These are phyloP conservation scores for Periplaneta americana DNA, from an alignment of 1,140 invertebrate genomes.

Conservation along the genomic window DNA sequence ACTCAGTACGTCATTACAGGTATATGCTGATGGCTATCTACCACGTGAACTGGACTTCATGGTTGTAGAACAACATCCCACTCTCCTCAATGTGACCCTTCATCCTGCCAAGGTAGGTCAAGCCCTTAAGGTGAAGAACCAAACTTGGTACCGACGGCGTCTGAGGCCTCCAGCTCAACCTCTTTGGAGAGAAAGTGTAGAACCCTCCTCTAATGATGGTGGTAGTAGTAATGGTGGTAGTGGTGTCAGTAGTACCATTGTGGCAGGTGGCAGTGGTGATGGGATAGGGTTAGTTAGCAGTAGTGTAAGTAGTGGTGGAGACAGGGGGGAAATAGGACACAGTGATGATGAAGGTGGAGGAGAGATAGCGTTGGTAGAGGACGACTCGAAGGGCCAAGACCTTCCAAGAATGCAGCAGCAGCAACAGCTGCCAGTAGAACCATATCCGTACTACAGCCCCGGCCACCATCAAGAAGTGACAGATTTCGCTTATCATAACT, in stretches of 20 bases:
- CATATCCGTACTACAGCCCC: slow-evolving; percentile 11
- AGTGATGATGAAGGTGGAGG: background rate
- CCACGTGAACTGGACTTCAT: slow-evolving; percentile 79
- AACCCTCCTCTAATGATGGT: background rate
- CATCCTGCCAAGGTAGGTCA: slow-evolving; percentile 68
- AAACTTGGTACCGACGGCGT: background rate
- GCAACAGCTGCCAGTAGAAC: background rate
- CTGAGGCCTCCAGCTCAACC: background rate
- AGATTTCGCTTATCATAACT: background rate
- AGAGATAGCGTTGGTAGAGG: background rate
- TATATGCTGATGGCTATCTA: slow-evolving; percentile 75
- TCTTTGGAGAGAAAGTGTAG: background rate
- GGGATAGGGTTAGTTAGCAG: background rate
- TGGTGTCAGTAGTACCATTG: background rate
- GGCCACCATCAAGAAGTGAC: slow-evolving; percentile 1
- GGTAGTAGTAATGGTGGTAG: slow-evolving; percentile 11
- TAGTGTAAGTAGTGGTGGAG: slow-evolving; percentile 7
- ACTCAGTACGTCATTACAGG: slow-evolving; percentile 42
- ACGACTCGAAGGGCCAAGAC: background rate
- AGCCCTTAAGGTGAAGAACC: background rate
- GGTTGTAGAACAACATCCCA: slow-evolving; percentile 80
- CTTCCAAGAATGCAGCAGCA: background rate
- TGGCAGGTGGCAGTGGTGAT: slow-evolving; percentile 5
- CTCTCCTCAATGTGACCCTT: slow-evolving; percentile 76
- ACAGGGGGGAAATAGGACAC: slow-evolving; percentile 9